phyloP scores from a whole-genome alignment of 2,113 vertebrate species.

The Microtus pennsylvanicus region DNA sequence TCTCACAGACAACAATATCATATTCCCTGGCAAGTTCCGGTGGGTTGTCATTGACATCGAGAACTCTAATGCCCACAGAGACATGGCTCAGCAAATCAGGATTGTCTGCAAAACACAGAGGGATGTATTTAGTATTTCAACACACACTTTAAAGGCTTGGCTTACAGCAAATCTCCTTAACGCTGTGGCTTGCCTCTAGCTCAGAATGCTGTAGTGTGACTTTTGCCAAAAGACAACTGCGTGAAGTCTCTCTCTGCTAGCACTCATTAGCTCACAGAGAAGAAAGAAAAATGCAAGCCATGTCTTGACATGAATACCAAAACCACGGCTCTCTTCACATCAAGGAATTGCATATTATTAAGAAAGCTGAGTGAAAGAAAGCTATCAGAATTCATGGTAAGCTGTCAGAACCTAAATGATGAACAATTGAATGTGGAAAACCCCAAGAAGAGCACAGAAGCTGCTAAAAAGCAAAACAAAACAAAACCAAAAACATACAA shows the following conservation, averaged over 20 bases:
- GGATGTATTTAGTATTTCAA: constrained; percentile 58
- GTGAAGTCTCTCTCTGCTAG: constrained; percentile 60
- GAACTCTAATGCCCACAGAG: constrained; percentile 93
- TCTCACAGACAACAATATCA: constrained; percentile 96
- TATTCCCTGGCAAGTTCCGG: constrained; percentile 92
- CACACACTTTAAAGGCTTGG: neutral
- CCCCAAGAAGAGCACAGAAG: constrained; percentile 40
- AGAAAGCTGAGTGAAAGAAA: constrained; percentile 63
- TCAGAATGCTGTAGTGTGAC: constrained; percentile 37
- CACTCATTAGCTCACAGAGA: constrained; percentile 74
- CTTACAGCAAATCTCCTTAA: constrained; percentile 71
- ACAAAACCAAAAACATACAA: neutral
- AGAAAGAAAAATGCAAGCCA: constrained; percentile 55
- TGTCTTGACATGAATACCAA: constrained; percentile 64
- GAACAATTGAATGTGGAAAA: constrained; percentile 61
- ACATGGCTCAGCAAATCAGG: constrained; percentile 92
- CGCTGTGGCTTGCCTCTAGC: constrained; percentile 36
- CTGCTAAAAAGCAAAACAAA: neutral
- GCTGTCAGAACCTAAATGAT: constrained; percentile 37
- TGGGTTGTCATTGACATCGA: constrained; percentile 97
- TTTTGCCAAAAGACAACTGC: constrained; percentile 61
- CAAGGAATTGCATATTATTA: constrained; percentile 69
- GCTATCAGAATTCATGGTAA: constrained; percentile 49
- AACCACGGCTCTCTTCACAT: constrained; percentile 56
- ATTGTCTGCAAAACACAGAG: constrained; percentile 90